These are phyloP conservation scores for Arge pagana DNA, from an alignment of 2,888 invertebrate species.

Conservation along the genomic window DNA sequence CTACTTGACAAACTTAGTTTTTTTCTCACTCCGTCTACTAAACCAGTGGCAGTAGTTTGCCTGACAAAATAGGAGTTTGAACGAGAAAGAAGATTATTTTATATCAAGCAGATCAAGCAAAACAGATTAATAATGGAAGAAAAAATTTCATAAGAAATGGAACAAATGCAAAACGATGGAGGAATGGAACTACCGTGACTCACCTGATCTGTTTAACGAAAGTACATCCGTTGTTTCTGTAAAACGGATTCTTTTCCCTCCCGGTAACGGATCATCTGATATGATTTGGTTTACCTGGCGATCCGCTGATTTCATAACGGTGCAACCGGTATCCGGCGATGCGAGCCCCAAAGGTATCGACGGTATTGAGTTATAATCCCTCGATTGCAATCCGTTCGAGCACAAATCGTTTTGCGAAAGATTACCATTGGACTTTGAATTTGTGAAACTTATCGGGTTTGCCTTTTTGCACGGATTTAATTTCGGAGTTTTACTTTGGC, in stretches of 20 bases:
- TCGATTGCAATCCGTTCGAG: conserved; percentile 9
- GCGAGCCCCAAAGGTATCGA: conserved; percentile 1
- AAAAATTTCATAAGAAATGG: too few relatives aligned
- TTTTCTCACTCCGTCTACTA: too few relatives aligned
- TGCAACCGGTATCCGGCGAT: neutral
- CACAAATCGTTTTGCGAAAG: conserved; percentile 6
- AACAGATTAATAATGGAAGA: neutral
- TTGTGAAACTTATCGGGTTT: conserved; percentile 2
- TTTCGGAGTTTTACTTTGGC: conserved; percentile 26
- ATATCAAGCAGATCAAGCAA: too few relatives aligned
- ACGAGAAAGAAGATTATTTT: neutral
- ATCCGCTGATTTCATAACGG: conserved; percentile 2
- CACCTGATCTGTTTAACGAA: conserved; percentile 7
- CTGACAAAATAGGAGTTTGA: neutral
- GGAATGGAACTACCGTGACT: conserved; percentile 43
- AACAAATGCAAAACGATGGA: neutral
- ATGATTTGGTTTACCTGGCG: conserved; percentile 14
- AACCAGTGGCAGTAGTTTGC: too few relatives aligned
- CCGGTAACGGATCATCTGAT: conserved; percentile 9
- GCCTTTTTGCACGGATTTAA: conserved; percentile 13
- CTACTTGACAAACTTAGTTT: too few relatives aligned
- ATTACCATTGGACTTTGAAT: conserved; percentile 5
- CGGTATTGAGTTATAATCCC: conserved; percentile 12
- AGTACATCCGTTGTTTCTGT: conserved; percentile 1
- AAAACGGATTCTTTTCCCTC: neutral